Percentiles rank a stretch among this genome's conserved stretches.
phyloP scores from a whole-genome alignment of 2,797 vertebrate species.

The Spatula clypeata region DNA sequence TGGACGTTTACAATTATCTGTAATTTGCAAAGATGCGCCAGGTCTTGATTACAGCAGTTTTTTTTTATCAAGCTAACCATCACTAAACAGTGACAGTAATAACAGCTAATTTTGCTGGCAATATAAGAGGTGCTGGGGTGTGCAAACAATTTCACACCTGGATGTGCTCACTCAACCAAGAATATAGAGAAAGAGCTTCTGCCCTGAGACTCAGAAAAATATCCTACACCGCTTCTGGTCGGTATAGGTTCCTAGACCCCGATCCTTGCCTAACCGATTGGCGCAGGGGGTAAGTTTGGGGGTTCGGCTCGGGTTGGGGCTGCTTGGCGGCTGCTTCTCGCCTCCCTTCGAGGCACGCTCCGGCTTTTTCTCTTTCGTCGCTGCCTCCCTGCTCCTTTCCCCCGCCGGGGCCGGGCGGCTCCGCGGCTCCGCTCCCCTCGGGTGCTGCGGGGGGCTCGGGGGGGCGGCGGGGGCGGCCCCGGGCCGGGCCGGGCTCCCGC shows the following conservation, averaged over 20 bases:
- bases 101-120: slow-evolving; percentile 99
- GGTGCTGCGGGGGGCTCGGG: too few species aligned
- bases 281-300: slow-evolving; percentile 83
- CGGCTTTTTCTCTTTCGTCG: too few species aligned
- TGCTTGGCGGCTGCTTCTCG: neutral
- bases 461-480: too few species aligned
- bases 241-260: slow-evolving; percentile 82
- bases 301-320: slow-evolving; percentile 21
- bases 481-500: neutral
- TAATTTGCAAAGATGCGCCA: slow-evolving; percentile 99
- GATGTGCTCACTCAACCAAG: slow-evolving; percentile 97
- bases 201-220: slow-evolving; percentile 86
- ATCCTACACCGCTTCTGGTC: slow-evolving; percentile 81
- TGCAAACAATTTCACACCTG: slow-evolving; percentile 99
- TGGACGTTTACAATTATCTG: slow-evolving; percentile 99
- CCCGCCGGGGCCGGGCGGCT: neutral
- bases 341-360: neutral
- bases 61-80: slow-evolving; percentile 96
- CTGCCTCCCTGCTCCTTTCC: too few species aligned
- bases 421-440: neutral
- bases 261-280: slow-evolving; percentile 80
- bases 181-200: slow-evolving; percentile 88
- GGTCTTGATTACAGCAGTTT: slow-evolving; percentile 99
- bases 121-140: slow-evolving; percentile 99
- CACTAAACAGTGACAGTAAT: slow-evolving; percentile 99